Percentiles rank a stretch among this genome's conserved stretches.
phyloP scores from a whole-genome alignment of 1,140 invertebrate species.

The Rhopalosiphum padi region DNA sequence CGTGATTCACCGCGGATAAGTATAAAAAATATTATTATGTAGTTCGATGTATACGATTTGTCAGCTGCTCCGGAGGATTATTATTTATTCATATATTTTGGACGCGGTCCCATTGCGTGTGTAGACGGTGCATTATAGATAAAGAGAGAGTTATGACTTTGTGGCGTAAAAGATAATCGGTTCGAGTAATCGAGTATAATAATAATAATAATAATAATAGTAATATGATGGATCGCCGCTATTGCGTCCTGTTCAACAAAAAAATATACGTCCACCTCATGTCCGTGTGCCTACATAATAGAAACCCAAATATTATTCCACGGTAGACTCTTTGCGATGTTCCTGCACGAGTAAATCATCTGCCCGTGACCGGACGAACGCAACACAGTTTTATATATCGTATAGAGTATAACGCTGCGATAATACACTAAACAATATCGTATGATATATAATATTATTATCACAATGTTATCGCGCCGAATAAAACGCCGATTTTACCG shows the following conservation, averaged over 20 bases:
- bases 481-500: neutral
- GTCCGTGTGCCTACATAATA: neutral
- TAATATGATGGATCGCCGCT: constrained; percentile 9
- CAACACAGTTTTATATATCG: neutral
- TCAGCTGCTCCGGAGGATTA: constrained; percentile 27
- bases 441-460: neutral
- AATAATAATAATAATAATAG: neutral
- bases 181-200: neutral
- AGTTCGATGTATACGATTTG: constrained; percentile 32
- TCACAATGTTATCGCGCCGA: neutral
- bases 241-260: neutral
- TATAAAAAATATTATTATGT: neutral
- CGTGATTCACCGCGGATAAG: neutral
- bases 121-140: neutral
- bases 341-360: neutral
- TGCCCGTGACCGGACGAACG: neutral
- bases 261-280: neutral
- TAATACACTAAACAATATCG: neutral
- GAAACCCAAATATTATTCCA: constrained; percentile 11
- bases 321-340: neutral
- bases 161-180: constrained; percentile 13
- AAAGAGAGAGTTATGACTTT: constrained; percentile 33
- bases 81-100: constrained; percentile 35
- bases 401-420: neutral
- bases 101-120: constrained; percentile 8